These are phyloP conservation scores for Arremon aurantiirostris DNA, from an alignment of 2,797 vertebrate genomes.

Conservation along the genomic window DNA sequence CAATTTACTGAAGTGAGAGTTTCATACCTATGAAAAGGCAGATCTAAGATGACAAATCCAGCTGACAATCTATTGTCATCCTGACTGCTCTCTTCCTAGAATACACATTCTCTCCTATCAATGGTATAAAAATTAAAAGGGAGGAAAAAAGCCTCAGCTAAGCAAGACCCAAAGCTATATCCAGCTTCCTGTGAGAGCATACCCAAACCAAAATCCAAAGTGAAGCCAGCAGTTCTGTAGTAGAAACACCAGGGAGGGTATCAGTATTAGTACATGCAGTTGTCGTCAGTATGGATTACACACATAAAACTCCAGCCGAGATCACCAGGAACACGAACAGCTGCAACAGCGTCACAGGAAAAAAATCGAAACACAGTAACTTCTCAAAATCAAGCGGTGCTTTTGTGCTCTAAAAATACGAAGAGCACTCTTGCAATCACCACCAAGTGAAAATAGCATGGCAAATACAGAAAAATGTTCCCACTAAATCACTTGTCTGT, in stretches of 20 bases:
- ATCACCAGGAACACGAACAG: neutral
- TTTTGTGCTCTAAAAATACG: neutral
- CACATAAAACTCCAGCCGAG: neutral
- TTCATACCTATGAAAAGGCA: neutral
- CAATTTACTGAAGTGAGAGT: neutral
- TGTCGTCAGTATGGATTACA: neutral
- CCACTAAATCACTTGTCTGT: neutral
- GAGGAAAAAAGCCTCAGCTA: neutral
- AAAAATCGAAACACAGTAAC: neutral
- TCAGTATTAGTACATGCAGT: neutral
- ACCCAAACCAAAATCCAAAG: accelerated
- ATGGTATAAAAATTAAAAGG: neutral
- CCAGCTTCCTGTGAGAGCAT: neutral
- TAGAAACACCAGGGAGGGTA: neutral
- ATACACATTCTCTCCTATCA: neutral
- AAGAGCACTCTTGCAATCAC: neutral
- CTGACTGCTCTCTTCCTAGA: neutral
- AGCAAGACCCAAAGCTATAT: neutral
- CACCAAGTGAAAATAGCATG: neutral
- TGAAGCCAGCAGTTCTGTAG: neutral
- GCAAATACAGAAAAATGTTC: neutral
- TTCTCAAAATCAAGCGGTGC: neutral
- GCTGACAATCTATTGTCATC: neutral
- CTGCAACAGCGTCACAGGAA: neutral
- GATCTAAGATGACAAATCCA: neutral